These are phyloP conservation scores for Scophthalmus maximus DNA, from an alignment of 2,113 vertebrate species.

Conservation along the genomic window DNA sequence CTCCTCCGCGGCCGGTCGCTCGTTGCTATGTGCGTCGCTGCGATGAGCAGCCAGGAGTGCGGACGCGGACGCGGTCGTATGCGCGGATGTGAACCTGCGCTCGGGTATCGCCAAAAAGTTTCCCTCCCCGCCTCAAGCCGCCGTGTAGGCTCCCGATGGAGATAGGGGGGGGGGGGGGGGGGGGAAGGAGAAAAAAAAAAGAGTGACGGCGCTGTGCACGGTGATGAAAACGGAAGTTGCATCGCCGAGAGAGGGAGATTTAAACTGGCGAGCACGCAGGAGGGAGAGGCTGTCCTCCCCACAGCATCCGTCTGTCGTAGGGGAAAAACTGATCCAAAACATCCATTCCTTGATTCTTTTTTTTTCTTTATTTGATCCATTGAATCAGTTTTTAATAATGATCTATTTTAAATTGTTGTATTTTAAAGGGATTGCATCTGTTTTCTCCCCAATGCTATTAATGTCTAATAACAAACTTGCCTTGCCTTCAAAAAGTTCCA, in stretches of 20 bases:
- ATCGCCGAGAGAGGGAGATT: constrained; percentile 88
- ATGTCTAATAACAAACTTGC: too few species aligned
- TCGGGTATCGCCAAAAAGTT: constrained; percentile 86
- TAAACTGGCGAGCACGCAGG: constrained; percentile 61
- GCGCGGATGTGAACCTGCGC: constrained; percentile 72
- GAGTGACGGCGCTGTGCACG: constrained; percentile 82
- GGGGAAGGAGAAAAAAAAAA: constrained; percentile 44
- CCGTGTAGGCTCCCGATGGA: constrained; percentile 62
- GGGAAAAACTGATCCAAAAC: too few species aligned
- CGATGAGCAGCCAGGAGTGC: constrained; percentile 70
- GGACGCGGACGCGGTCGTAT: constrained; percentile 30
- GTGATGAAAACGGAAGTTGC: constrained; percentile 87
- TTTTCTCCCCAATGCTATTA: too few species aligned
- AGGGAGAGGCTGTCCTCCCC: neutral
- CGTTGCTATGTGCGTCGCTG: constrained; percentile 61
- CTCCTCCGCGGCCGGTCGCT: constrained; percentile 31
- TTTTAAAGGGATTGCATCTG: too few species aligned
- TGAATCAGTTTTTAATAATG: too few species aligned
- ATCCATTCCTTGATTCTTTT: too few species aligned
- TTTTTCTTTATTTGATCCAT: too few species aligned
- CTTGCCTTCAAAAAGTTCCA: too few species aligned
- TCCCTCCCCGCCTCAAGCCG: constrained; percentile 74
- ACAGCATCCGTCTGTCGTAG: too few species aligned
- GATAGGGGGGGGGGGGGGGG: too few species aligned
- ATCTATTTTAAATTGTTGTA: too few species aligned